Evolutionary conservation across 2,797 vertebrate species (phyloP), one percentile per base, ranked within the genome.

Genomic region (Gephyroberyx darwinii): DNA sequence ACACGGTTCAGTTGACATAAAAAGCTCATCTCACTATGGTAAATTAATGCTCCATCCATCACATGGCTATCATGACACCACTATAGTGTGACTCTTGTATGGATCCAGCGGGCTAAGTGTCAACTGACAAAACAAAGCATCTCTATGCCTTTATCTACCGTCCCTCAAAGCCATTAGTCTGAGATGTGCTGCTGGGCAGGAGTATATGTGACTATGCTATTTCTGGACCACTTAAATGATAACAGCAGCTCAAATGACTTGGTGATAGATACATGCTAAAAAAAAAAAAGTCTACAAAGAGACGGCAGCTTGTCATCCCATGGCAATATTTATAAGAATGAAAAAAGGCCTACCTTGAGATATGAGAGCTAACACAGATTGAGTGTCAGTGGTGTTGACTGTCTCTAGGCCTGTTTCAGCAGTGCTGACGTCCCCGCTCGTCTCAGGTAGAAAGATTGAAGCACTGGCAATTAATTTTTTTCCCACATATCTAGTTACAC

Each of bases 171-270:
- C 79, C 58, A 69, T 69, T 76, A 61, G 68, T 61, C 71, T 26
- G 33, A 56, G 33, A 82, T 41, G 57, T 59, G 31, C 57, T 71
- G 60, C 37, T 17, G 50, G 48, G 59, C 70, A 66, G 59, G 20
- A 80, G 68, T 22, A 52, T 58, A 59, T 63, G 50, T 61, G 45
- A 59, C 50, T 1, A 14, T 0, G 33, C 77, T 88, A 90, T 89
- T 89, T 79, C 65, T 74, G 78, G 74, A 84, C 71, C 84, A 76
- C 77, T 80, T 72, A n/a, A 62, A 69, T 68, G 69, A 79, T 65
- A 66, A 62, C 68, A 69, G 50, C 61, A 53, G 83, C 74, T 87
- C 75, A 76, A 76, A 74, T 83, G 61, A 71, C 74, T 63, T 33
- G 52, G 71, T 43, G 67, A 83, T 67, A 62, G 43, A 69, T 79